Percentiles rank a stretch among this genome's conserved stretches.
These are phyloP conservation scores for Canis aureus DNA, from an alignment of 2,113 vertebrate species.

Conservation along the genomic window DNA sequence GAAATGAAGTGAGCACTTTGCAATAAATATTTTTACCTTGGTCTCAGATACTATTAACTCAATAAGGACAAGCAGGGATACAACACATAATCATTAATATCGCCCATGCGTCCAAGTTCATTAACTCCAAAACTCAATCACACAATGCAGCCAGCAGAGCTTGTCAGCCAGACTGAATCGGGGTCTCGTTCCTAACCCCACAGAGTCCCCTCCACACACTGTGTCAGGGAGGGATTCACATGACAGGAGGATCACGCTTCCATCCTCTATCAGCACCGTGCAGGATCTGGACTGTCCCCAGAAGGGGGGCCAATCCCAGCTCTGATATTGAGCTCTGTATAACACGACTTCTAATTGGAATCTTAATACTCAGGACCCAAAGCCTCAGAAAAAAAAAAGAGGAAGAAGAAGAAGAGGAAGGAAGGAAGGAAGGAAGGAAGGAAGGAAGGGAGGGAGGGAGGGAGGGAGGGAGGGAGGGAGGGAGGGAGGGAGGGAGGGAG, in stretches of 20 bases:
- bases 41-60: not conserved
- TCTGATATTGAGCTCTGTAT: not conserved
- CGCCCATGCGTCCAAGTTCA: not conserved
- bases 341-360: not conserved
- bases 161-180: not conserved
- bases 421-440: too few species aligned
- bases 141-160: not conserved
- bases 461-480: fast-evolving
- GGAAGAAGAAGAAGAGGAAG: too few species aligned
- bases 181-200: not conserved
- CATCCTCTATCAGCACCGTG: not conserved
- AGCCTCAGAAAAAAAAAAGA: not conserved
- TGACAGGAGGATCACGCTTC: not conserved
- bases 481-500: too few species aligned
- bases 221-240: not conserved
- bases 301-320: not conserved
- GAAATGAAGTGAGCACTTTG: not conserved
- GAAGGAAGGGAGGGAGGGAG: too few species aligned
- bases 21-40: not conserved
- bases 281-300: not conserved
- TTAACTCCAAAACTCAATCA: not conserved
- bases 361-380: slow-evolving; percentile 6
- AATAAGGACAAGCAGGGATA: not conserved
- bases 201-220: not conserved
- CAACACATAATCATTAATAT: not conserved